Evolutionary conservation across 2,888 invertebrate species (phyloP).

Genomic region (Luperina testacea): DNA sequence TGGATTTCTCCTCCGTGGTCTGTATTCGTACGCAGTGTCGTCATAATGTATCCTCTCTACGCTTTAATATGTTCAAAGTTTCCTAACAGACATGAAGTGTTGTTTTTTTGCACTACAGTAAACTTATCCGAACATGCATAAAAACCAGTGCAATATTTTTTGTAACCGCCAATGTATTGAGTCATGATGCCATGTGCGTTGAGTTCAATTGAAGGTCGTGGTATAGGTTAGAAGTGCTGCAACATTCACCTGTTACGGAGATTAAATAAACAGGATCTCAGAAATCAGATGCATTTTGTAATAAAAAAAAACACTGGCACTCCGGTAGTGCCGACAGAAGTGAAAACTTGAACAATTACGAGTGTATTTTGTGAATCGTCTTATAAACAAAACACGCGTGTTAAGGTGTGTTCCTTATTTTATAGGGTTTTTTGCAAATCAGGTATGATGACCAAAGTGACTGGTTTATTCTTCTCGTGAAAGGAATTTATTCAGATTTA

Average conservation of each 20-base stretch:
- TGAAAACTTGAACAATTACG: too few species aligned
- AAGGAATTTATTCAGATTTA: too few species aligned
- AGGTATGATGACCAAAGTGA: too few species aligned
- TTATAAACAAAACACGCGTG: too few species aligned
- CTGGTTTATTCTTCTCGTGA: too few species aligned
- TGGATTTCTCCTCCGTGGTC: constrained; percentile 10
- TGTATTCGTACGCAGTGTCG: constrained; percentile 7
- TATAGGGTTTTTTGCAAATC: too few species aligned
- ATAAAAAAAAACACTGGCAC: too few species aligned
- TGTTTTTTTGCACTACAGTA: not conserved
- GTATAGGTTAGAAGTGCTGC: constrained; percentile 12
- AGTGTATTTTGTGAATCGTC: too few species aligned
- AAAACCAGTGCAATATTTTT: constrained; percentile 17
- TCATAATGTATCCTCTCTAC: constrained; percentile 25
- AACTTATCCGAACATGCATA: not conserved
- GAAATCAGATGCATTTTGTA: constrained; percentile 9
- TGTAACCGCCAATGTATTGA: not conserved
- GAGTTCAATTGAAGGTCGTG: constrained; percentile 36
- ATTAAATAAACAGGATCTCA: constrained; percentile 20
- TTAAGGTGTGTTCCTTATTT: too few species aligned
- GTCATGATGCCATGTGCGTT: constrained; percentile 1
- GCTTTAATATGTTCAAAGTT: constrained; percentile 21
- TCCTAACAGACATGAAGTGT: constrained; percentile 12
- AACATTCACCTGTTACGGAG: constrained; percentile 36
- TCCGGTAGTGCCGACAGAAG: too few species aligned